phyloP scores from a whole-genome alignment of 2,797 vertebrate species.

The Eidolon dupreanum region DNA sequence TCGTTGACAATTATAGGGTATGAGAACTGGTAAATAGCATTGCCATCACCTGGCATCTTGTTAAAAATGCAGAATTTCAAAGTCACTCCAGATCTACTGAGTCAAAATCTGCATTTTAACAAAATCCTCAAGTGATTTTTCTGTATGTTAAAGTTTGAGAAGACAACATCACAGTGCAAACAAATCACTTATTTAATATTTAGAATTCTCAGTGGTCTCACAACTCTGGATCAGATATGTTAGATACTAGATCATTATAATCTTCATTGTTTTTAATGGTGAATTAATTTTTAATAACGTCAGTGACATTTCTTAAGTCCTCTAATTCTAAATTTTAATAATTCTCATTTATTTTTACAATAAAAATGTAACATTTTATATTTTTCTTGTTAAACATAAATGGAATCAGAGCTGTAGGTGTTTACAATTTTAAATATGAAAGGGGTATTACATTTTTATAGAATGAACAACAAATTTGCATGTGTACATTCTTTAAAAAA shows the following conservation, averaged over 20 bases:
- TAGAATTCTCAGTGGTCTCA: slow-evolving; percentile 32
- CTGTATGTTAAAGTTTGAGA: slow-evolving; percentile 13
- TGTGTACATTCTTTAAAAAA: slow-evolving; percentile 12
- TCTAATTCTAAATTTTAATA: slow-evolving; percentile 57
- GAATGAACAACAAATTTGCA: slow-evolving; percentile 2
- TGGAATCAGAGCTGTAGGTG: slow-evolving; percentile 2
- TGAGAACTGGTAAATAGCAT: neutral
- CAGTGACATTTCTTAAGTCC: neutral
- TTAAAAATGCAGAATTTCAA: slow-evolving; percentile 43
- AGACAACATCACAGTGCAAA: slow-evolving; percentile 54
- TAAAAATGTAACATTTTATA: slow-evolving; percentile 48
- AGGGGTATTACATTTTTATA: neutral
- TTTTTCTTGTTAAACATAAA: slow-evolving; percentile 45
- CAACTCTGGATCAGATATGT: slow-evolving; percentile 9
- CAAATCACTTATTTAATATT: slow-evolving; percentile 51
- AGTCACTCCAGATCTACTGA: neutral
- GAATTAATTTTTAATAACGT: slow-evolving; percentile 56
- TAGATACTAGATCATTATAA: slow-evolving; percentile 54
- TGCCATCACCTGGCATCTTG: slow-evolving; percentile 30
- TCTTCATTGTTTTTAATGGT: slow-evolving; percentile 63
- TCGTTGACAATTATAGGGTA: slow-evolving; percentile 6
- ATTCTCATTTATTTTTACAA: slow-evolving; percentile 48
- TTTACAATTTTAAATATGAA: slow-evolving; percentile 17
- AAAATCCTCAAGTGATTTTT: slow-evolving; percentile 30
- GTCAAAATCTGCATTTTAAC: slow-evolving; percentile 38